Conservation (phyloP, 2,888 invertebrate genomes). For the Pycnomerus fuliginosus region DNA sequence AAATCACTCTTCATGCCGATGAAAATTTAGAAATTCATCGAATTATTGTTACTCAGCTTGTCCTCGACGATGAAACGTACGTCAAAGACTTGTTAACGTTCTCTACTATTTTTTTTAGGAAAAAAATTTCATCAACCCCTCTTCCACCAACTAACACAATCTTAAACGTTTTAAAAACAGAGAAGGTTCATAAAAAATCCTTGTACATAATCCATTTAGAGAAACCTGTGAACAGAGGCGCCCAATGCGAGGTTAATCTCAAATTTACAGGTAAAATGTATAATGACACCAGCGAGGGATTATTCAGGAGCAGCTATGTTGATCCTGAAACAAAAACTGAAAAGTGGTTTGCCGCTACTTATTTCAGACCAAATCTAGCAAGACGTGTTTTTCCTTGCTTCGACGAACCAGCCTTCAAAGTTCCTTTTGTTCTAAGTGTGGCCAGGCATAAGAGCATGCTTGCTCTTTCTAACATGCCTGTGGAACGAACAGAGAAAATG, state of each 20-base stretch:
- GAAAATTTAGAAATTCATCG: conserved; percentile 63
- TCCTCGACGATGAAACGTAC: conserved; percentile 36
- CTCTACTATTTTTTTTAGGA: conserved; percentile 23
- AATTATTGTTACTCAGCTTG: conserved; percentile 34
- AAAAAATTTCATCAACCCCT: conserved; percentile 34
- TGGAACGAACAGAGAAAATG: conserved; percentile 61
- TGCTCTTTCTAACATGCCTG: conserved; percentile 66
- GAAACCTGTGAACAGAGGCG: conserved; percentile 57
- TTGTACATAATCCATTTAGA: conserved; percentile 63
- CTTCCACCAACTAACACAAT: conserved; percentile 32
- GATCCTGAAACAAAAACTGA: conserved; percentile 47
- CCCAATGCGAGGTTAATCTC: conserved; percentile 64
- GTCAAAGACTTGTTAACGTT: conserved; percentile 3
- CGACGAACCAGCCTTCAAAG: conserved; percentile 76
- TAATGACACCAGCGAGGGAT: conserved; percentile 64
- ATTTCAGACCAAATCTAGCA: conserved; percentile 71
- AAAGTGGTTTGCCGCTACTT: conserved; percentile 64
- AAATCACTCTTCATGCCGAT: conserved; percentile 66
- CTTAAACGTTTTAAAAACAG: conserved; percentile 34
- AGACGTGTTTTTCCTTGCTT: conserved; percentile 79
- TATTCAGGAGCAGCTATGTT: conserved; percentile 69
- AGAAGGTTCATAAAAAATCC: conserved; percentile 62
- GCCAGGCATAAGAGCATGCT: conserved; percentile 61
- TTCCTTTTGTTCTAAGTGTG: conserved; percentile 65
- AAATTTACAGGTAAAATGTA: conserved; percentile 66